These are phyloP conservation scores for Notechis scutatus DNA, from an alignment of 2,113 vertebrate species.

Conservation along the genomic window DNA sequence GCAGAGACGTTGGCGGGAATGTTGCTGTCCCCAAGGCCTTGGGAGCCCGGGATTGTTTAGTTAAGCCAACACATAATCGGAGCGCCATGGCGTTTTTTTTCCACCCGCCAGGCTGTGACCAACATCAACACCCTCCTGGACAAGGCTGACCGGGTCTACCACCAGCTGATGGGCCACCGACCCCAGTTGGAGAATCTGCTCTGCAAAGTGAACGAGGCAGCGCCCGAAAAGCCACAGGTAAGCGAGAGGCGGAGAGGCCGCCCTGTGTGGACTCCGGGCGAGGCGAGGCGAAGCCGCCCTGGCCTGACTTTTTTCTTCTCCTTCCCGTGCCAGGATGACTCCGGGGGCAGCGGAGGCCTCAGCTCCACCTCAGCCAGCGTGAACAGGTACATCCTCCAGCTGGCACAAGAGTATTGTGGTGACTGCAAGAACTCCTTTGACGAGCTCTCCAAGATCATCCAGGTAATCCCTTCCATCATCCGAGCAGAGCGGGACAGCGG, in stretches of 20 bases:
- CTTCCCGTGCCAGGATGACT: slow-evolving; percentile 81
- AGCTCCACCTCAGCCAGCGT: slow-evolving; percentile 91
- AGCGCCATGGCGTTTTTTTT: background rate
- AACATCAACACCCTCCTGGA: slow-evolving; percentile 97
- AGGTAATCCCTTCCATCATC: slow-evolving; percentile 62
- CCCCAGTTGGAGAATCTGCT: slow-evolving; percentile 93
- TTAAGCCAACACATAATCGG: background rate
- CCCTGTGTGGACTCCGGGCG: accelerated
- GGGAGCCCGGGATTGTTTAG: background rate
- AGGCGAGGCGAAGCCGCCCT: background rate
- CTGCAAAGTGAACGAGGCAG: slow-evolving; percentile 95
- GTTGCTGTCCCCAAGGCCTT: background rate
- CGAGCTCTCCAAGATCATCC: slow-evolving; percentile 98
- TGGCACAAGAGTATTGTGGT: slow-evolving; percentile 96
- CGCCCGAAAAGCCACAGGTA: slow-evolving; percentile 97
- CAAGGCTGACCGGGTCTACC: slow-evolving; percentile 96
- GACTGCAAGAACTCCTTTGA: slow-evolving; percentile 98
- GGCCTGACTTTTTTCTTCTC: too few species aligned
- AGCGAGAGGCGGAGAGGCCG: background rate
- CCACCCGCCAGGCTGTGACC: slow-evolving; percentile 83
- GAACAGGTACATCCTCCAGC: slow-evolving; percentile 95
- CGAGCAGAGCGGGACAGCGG: background rate
- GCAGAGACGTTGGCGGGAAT: background rate
- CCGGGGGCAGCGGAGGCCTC: slow-evolving; percentile 82
- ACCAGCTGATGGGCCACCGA: slow-evolving; percentile 96